Base-by-base conservation (phyloP, 2,797 vertebrate genomes). In the Scolopax rusticola region DNA sequence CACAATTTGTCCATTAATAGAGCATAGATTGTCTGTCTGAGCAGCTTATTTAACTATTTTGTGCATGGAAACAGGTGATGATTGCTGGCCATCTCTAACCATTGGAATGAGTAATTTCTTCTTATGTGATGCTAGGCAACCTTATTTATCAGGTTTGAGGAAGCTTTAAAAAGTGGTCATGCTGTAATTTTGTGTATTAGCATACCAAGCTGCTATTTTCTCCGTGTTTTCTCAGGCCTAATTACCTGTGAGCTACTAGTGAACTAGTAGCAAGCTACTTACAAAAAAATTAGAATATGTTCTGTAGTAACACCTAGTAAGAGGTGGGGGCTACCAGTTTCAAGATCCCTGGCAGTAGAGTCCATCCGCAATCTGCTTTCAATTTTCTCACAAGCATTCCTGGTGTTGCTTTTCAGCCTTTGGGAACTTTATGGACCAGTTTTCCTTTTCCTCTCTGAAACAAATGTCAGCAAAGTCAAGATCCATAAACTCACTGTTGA, bases 401-500 rank as follows among this genome's bases (percentile, higher is more conserved):
- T 94, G 68, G 59, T 88, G 92, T 97, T 92, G 57, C 77, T 93
- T 97, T 92, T 74, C 70, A 88, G 76, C 54, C 40, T 23, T 25
- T 87, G 89, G 60, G 75, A 95, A 59, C 50, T 88, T 96, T 94
- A 96, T 90, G 67, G 84, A 89, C 75, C 74, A 28, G 45, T 91
- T 92, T 93, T 95, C 43, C 79, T 67, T 96, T 86, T 84, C 38
- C 77, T 92, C 81, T 77, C 51, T 78, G 78, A 77, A 95, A 95
- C n/a, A 75, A 92, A 89, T 87, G 71, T 92, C 76, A 64, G 57
- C 76, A 93, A 47, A 94, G 80, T 96, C 69, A 94, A 78, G 67
- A 95, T 96, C 74, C 67, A 80, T 96, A 87, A 89, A 93, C 67
- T 85, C 89, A 82, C 85, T 93, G 75, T 64, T 96, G 88, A 86